Evolutionary conservation across 2,888 invertebrate genomes (phyloP).

Genomic region (Standfussiana lucernea): DNA sequence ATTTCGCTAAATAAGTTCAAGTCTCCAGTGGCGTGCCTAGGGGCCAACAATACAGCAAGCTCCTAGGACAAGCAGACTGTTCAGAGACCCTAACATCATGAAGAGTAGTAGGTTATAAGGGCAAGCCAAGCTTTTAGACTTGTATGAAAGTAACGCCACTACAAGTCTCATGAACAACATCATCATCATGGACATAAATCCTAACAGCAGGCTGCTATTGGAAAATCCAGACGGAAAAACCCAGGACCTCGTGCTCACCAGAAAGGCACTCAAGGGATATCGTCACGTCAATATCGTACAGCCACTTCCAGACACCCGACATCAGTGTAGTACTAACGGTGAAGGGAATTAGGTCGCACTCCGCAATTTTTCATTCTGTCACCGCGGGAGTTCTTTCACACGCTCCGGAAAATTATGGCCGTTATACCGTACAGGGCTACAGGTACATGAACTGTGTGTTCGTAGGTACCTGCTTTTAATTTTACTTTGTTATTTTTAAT

Average conservation of each 20-base stretch:
- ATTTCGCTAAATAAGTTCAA: too few species aligned
- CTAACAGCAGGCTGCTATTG: not conserved
- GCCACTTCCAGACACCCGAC: slow-evolving; percentile 57
- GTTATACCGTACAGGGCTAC: slow-evolving; percentile 45
- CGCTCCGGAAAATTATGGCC: slow-evolving; percentile 65
- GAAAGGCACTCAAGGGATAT: not conserved
- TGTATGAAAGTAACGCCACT: too few species aligned
- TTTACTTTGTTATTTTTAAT: not conserved
- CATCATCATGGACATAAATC: too few species aligned
- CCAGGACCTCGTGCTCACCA: not conserved
- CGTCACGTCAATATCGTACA: not conserved
- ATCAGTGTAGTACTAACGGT: slow-evolving; percentile 69
- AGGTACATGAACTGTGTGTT: slow-evolving; percentile 39
- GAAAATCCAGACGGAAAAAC: not conserved
- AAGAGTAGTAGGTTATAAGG: too few species aligned
- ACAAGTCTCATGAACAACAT: too few species aligned
- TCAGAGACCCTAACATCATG: too few species aligned
- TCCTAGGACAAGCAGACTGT: too few species aligned
- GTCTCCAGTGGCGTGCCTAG: too few species aligned
- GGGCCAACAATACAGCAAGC: too few species aligned
- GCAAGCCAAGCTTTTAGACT: too few species aligned
- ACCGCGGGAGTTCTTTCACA: slow-evolving; percentile 66
- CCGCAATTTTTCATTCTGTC: slow-evolving; percentile 84
- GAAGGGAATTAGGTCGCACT: slow-evolving; percentile 73
- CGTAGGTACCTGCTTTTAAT: not conserved